Evolutionary conservation across 1,140 invertebrate genomes (phyloP).

Genomic region (Lasioglossum albipes): DNA sequence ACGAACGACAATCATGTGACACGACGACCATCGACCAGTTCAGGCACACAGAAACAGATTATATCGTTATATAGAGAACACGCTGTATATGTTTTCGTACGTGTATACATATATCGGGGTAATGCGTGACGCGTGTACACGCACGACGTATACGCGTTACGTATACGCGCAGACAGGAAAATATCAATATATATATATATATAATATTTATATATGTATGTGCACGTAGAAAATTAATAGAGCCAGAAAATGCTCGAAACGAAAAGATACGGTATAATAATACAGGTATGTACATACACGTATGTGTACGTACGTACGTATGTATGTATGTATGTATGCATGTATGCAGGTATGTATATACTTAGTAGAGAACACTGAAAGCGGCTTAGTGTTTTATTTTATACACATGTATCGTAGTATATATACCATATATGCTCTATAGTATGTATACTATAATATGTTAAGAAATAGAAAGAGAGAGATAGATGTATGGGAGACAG

Average conservation of each 20-base stretch:
- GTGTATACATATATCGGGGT: conserved; percentile 43
- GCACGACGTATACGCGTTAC: too few species aligned
- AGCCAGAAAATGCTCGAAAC: conserved; percentile 75
- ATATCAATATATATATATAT: conserved; percentile 53
- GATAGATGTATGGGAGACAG: background rate
- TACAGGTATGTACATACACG: conserved; percentile 61
- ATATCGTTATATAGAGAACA: conserved; percentile 70
- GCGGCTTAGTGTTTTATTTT: conserved; percentile 78
- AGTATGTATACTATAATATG: conserved; percentile 25
- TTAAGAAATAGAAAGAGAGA: conserved; percentile 1
- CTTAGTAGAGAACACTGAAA: conserved; percentile 79
- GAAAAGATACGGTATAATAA: conserved; percentile 66
- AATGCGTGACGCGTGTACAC: too few species aligned
- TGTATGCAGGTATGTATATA: conserved; percentile 63
- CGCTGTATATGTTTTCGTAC: conserved; percentile 31
- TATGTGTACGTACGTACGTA: conserved; percentile 57
- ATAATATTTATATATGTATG: conserved; percentile 67
- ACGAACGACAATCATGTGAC: conserved; percentile 81
- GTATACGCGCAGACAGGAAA: conserved; percentile 67
- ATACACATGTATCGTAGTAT: conserved; percentile 51
- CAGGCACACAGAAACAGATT: conserved; percentile 80
- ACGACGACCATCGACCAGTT: conserved; percentile 80
- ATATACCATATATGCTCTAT: conserved; percentile 32
- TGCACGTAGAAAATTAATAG: conserved; percentile 73
- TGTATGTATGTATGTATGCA: conserved; percentile 43